Conservation (phyloP, 2,888 invertebrate genomes). For the Ischnura elegans region DNA sequence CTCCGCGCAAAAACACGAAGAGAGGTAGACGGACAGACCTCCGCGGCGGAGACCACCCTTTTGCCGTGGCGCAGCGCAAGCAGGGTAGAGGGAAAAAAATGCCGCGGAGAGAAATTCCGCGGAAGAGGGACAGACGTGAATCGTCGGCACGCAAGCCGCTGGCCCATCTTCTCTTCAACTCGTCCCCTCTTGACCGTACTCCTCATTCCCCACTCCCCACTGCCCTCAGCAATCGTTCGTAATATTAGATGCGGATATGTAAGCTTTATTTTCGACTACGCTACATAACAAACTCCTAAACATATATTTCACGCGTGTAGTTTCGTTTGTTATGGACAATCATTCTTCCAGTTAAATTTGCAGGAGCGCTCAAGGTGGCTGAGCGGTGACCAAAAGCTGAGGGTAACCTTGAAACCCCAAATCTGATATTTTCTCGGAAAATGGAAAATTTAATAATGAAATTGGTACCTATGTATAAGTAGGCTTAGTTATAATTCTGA, state of each 20-base stretch:
- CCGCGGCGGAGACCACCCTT: slow-evolving; percentile 1
- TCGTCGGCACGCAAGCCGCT: background rate
- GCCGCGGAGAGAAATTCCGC: background rate
- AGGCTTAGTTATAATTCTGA: too few species aligned
- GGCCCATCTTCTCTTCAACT: background rate
- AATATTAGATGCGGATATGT: background rate
- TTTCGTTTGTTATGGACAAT: background rate
- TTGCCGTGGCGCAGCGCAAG: background rate
- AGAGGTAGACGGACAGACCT: background rate
- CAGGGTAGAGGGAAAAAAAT: background rate
- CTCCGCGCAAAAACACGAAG: background rate
- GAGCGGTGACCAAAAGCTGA: too few species aligned
- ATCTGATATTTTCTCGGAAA: too few species aligned
- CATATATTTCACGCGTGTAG: background rate
- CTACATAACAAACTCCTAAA: background rate
- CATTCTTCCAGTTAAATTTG: too few species aligned
- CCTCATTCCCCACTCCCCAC: background rate
- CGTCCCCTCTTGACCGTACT: background rate
- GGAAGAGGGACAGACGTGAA: background rate
- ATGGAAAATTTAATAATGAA: too few species aligned
- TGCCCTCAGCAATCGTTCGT: background rate
- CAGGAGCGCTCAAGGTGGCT: too few species aligned
- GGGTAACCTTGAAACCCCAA: too few species aligned
- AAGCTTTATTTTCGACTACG: background rate
- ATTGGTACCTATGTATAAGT: too few species aligned